Evolutionary conservation across 1,140 invertebrate species (phyloP).

Genomic region (Nymphalis io): DNA sequence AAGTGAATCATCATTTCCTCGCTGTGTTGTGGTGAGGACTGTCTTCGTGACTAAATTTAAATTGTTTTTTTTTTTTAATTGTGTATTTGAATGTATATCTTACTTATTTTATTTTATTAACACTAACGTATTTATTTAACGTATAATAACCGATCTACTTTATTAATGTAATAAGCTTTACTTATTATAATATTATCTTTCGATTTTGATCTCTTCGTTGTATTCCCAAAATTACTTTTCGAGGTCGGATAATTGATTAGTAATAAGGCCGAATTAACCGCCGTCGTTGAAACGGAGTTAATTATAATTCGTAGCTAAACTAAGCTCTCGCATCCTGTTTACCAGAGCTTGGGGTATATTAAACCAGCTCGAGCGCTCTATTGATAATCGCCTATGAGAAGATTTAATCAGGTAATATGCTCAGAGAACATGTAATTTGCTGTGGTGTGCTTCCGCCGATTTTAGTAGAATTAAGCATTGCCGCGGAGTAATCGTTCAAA

Average conservation of each 20-base stretch:
- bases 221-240: too few relatives aligned
- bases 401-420: conserved; percentile 9
- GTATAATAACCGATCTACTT: too few relatives aligned
- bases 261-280: background rate
- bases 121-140: too few relatives aligned
- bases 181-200: too few relatives aligned
- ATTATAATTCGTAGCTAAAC: background rate
- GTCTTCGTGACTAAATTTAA: too few relatives aligned
- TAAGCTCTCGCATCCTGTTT: background rate
- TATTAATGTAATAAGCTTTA: too few relatives aligned
- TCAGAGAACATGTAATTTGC: conserved; percentile 11
- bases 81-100: too few relatives aligned
- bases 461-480: conserved; percentile 6
- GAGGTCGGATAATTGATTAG: background rate
- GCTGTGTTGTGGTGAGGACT: too few relatives aligned
- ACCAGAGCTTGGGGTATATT: background rate
- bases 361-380: background rate
- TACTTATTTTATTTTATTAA: too few relatives aligned
- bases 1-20: too few relatives aligned
- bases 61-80: too few relatives aligned
- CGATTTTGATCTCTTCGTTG: too few relatives aligned
- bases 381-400: conserved; percentile 4
- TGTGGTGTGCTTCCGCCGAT: background rate
- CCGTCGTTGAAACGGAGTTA: background rate
- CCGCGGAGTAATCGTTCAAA: conserved; percentile 3